phyloP scores from a whole-genome alignment of 1,140 invertebrate genomes.

The Dreissena polymorpha region DNA sequence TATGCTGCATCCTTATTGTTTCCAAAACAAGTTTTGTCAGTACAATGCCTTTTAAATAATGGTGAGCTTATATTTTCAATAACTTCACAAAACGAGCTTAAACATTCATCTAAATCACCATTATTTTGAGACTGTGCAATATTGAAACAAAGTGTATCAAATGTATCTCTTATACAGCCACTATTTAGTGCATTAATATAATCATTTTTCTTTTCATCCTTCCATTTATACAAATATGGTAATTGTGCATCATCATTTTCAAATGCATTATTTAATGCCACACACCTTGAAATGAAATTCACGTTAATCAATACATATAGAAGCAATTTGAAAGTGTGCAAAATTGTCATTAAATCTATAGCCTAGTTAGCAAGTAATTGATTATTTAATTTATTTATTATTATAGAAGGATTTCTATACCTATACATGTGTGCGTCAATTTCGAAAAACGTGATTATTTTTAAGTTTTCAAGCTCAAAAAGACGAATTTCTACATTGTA shows the following conservation, averaged over 20 bases:
- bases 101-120: not conserved
- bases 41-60: constrained; percentile 7
- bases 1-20: not conserved
- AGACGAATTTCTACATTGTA: too few species aligned
- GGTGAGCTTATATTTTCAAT: not conserved
- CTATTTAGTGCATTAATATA: not conserved
- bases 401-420: too few species aligned
- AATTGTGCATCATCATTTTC: not conserved
- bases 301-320: too few species aligned
- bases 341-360: too few species aligned
- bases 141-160: not conserved
- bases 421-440: too few species aligned
- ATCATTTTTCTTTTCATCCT: not conserved
- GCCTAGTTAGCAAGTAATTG: too few species aligned
- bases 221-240: not conserved
- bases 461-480: too few species aligned
- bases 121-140: not conserved
- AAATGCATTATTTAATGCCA: not conserved
- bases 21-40: too few species aligned
- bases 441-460: too few species aligned
- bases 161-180: not conserved
- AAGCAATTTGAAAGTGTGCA: too few species aligned
- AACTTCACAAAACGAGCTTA: not conserved
- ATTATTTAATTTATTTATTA: too few species aligned
- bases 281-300: too few species aligned